Evolutionary conservation across 2,113 vertebrate species (phyloP), one percentile per base, ranked within the genome.

Genomic region (Rhabdornis inornatus): DNA sequence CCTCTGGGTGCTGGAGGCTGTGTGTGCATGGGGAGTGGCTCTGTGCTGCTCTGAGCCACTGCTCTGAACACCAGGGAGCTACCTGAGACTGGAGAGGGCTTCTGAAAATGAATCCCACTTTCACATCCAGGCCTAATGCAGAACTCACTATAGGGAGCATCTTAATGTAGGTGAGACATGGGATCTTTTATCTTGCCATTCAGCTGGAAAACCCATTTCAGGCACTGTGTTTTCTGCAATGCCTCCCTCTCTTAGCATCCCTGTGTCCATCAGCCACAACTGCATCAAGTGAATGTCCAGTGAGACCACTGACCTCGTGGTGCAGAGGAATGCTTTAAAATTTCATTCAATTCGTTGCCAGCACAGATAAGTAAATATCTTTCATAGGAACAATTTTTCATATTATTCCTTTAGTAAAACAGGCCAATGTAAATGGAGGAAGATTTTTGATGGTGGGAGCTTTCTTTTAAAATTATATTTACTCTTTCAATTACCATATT

Each of bases 381-480:
- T 61, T 19, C 33, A 5, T 1, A 31, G 63, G 22, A 88, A 55
- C 27, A 37, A 1, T 1, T 70, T 86, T 71, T 68, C 22, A 27
- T 42, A 33, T 42, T 49, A 21, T 35, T 80, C 23, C 31, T 72
- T 50, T 19, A 52, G 64, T 40, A 39, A 18, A 80, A 64, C 39
- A 49, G 39, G 20, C 71, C 75, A 63, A 5, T 81, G 42, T 63
- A 78, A 50, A 49, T 65, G 77, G 28, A 71, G 37, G 52, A 77
- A 33, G 49, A 10, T 81, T 86, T 91, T 74, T 10, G 10, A 49
- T 91, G 47, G 50, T 40, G 55, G 90, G 68, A 94, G 28, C 13
- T 86, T 94, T 88, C 47, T 92, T 91, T 89, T 77, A 77, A 93
- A 94, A 96, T 93, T 93, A 28, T 70, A 74, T 95, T 95, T 96